Base-by-base conservation (phyloP, 2,113 vertebrate genomes). In the Nymphicus hollandicus region DNA sequence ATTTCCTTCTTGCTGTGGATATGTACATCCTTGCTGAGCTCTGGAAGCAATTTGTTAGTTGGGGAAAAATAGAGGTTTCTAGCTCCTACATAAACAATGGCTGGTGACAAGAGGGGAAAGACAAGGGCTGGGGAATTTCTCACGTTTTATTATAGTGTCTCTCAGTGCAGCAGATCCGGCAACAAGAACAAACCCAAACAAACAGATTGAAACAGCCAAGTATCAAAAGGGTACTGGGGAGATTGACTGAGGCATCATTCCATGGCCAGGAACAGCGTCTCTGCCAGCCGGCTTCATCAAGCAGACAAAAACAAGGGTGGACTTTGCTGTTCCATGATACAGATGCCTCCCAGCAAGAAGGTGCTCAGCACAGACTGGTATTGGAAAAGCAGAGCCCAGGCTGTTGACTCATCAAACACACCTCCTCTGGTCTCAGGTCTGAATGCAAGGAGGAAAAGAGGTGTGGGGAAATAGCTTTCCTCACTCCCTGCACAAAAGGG, bases 1-100 rank as follows among this genome's bases (percentile, higher is more conserved):
- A 93, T 91, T 89, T 92, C 91, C 95, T 76, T 89, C 96, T 93
- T 31, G 46, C 96, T 73, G 73, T 19, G 86, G 88, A 56, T 90
- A 86, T 43, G 80, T 53, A 72, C 46, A 41, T 79, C 96, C 73
- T 92, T 58, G 70, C 86, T 88, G 88, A 92, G 95, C 81, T 96
- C 94, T 93, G 93, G 95, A 95, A 95, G 72, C 83, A 90, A 96
- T 94, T 92, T 93, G 79, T 81, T 12, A 86, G 80, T 37, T 70
- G 39, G 85, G 50, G 19, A 83, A 94, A 91, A 93, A 86, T 20
- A 46, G 33, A 91, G 65, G 83, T 91, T 94, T 88, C 89, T 77
- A 89, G 95, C 74, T 91, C 89, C 86, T 93, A 37, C 70, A 91
- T 82, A 91, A 97, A 91, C 74, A 89, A 69, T n/a, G 81, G 66